Evolutionary conservation across 2,888 invertebrate species (phyloP), one percentile per base, ranked within the genome.

Genomic region (Augiades crinisus): DNA sequence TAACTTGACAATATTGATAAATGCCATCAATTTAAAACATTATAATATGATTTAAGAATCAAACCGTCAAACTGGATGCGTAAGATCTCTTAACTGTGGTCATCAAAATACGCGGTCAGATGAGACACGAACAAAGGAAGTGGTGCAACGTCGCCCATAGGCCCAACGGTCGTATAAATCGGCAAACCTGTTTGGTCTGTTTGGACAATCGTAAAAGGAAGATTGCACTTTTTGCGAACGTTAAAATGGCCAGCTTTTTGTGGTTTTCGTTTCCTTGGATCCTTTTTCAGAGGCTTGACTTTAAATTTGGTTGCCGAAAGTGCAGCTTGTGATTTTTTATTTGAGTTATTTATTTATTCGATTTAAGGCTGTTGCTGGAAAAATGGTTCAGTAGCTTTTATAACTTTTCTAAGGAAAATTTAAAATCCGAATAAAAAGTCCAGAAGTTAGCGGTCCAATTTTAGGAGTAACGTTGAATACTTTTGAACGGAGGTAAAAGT

Each of bases 101-200:
- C 21, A 21, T 22, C 10, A 47, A 40, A 40, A 47, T 31, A 31
- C 16, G 30, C 31, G n/a, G 5, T 21, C 3, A 40, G 10, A 13
- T 21, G 38, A 22, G 5, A 12, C 13, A 16, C 38, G 40, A 47
- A 40, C 38, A 40, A 22, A 22, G 24, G 16, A 30, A 47, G 14
- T 45, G 19, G 19, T 30, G 14, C 31, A 40, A 14, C 17, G 38
- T 38, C 36, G 46, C 22, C 13, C 27, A 22, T 22, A 21, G 38
- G 22, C 31, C 14, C 33, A 41, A 41, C 33, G 41, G 40, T 27
- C 34, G 13, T 41, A 41, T 49, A 34, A 34, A 49, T 49, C 12
- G 49, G 41, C 33, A 49, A 49, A 49, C 49, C 49, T 6, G 49
- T 41, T 33, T 8, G 34, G 22, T 24, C 41, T 41, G 22, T 49